These are phyloP conservation scores for Leptopilina myrica DNA, from an alignment of 2,888 invertebrate genomes.

Conservation along the genomic window DNA sequence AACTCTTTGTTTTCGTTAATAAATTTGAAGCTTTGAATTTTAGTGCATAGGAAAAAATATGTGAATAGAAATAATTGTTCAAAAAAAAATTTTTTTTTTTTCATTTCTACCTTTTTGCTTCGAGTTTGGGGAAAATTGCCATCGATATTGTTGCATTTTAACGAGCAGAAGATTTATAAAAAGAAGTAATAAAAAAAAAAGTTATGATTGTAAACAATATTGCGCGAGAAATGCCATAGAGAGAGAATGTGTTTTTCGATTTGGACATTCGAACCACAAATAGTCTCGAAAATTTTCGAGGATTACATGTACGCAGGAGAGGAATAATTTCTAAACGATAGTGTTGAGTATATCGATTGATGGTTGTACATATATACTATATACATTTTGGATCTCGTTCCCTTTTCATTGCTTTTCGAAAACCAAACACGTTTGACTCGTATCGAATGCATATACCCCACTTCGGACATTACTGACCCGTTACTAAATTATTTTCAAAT, in stretches of 20 bases:
- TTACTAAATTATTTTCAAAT: slow-evolving; percentile 17
- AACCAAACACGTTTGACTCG: slow-evolving; percentile 16
- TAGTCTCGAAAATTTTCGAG: slow-evolving; percentile 10
- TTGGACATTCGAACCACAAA: neutral
- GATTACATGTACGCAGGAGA: neutral
- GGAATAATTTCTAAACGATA: slow-evolving; percentile 18
- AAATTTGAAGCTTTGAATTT: too few species aligned
- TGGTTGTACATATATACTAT: neutral
- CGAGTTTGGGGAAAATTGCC: too few species aligned
- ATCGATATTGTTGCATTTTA: slow-evolving; percentile 13
- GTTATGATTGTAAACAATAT: slow-evolving; percentile 19
- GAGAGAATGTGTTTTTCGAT: neutral
- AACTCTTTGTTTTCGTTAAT: too few species aligned
- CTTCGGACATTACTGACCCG: slow-evolving; percentile 16
- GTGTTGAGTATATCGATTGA: slow-evolving; percentile 26
- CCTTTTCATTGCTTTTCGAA: slow-evolving; percentile 30
- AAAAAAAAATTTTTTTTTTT: too few species aligned
- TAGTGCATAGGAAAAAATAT: too few species aligned
- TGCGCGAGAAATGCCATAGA: too few species aligned
- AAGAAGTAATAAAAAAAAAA: neutral
- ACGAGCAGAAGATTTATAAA: neutral
- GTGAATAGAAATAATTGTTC: too few species aligned
- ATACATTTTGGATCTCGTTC: neutral
- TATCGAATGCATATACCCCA: slow-evolving; percentile 12
- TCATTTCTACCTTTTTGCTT: too few species aligned